Percentiles rank a stretch among this genome's conserved stretches.
Conservation (phyloP, 92 coral and sea anemone genomes). For the Chrysogorgia sp. region DNA sequence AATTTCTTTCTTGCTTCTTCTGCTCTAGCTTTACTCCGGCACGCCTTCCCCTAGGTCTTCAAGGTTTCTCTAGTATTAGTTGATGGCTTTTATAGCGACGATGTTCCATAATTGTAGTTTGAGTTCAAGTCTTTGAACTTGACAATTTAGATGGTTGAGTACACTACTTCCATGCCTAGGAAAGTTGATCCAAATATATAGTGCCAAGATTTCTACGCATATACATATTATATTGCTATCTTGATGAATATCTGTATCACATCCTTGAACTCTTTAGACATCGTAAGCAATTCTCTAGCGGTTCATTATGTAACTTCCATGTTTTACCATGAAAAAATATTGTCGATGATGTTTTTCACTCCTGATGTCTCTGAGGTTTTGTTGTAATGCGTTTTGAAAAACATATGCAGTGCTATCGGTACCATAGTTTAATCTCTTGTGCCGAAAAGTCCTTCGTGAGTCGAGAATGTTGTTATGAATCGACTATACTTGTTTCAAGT, state of each 20-base stretch:
- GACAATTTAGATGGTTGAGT: too few relatives aligned
- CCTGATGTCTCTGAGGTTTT: slow-evolving; percentile 38
- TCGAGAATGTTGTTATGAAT: slow-evolving; percentile 46
- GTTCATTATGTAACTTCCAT: slow-evolving; percentile 20
- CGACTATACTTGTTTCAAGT: slow-evolving; percentile 8
- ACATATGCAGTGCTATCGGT: slow-evolving; percentile 38
- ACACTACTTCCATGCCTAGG: too few relatives aligned
- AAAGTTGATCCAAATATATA: too few relatives aligned
- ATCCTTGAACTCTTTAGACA: not conserved
- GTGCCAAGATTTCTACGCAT: too few relatives aligned
- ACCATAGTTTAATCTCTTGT: slow-evolving; percentile 39
- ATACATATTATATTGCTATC: too few relatives aligned
- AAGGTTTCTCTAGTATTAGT: too few relatives aligned
- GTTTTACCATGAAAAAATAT: slow-evolving; percentile 36
- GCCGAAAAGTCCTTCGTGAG: slow-evolving; percentile 35
- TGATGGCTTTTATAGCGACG: too few relatives aligned
- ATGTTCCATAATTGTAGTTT: too few relatives aligned
- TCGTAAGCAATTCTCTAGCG: slow-evolving; percentile 18
- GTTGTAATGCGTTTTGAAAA: slow-evolving; percentile 35
- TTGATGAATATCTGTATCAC: not conserved
- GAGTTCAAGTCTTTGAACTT: too few relatives aligned
- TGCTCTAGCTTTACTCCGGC: too few relatives aligned
- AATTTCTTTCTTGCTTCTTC: too few relatives aligned
- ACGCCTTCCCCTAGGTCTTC: too few relatives aligned
- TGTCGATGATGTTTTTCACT: slow-evolving; percentile 45